phyloP scores from a whole-genome alignment of 2,888 invertebrate genomes.

The Luperina testacea region DNA sequence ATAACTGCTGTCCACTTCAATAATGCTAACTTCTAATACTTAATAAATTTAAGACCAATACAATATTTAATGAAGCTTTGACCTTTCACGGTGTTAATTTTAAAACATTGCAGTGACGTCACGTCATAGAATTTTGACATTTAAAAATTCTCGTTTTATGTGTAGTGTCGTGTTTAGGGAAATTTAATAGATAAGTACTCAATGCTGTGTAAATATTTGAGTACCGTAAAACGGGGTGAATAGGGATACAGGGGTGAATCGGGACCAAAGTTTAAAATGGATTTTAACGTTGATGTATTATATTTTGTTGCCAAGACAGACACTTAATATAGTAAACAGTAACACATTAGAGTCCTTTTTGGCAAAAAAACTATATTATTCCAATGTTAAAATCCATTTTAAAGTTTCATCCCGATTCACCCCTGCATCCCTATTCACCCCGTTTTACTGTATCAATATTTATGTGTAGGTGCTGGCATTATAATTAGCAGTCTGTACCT shows the following conservation, averaged over 20 bases:
- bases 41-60: neutral
- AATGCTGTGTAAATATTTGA: neutral
- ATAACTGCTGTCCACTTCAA: conserved; percentile 7
- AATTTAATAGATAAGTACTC: neutral
- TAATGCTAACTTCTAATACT: neutral
- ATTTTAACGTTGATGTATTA: no score
- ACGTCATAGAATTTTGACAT: conserved; percentile 1
- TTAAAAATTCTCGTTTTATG: conserved; percentile 1
- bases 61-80: conserved; percentile 8
- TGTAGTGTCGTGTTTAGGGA: neutral
- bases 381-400: no score
- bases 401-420: no score
- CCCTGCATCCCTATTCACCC: no score
- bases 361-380: no score
- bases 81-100: conserved; percentile 24
- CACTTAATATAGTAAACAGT: no score
- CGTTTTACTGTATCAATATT: no score
- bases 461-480: neutral
- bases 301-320: no score
- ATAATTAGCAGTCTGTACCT: neutral
- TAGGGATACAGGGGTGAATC: no score
- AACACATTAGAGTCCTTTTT: no score
- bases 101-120: conserved; percentile 1
- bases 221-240: no score
- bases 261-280: no score